Conservation (phyloP, 2,113 vertebrate genomes). For the Varanus salvator region DNA sequence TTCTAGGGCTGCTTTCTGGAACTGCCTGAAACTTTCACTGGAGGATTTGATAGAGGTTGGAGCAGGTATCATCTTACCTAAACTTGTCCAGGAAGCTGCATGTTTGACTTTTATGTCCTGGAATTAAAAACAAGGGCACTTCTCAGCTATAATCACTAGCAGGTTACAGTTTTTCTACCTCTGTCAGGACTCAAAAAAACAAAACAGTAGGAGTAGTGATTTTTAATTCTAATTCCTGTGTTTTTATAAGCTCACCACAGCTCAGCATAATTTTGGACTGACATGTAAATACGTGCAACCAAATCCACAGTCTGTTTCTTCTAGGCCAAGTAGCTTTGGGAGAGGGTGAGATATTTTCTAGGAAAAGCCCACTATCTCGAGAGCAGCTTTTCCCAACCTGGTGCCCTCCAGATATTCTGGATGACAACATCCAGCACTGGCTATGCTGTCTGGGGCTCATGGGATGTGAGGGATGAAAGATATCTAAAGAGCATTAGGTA, state of each 20-base stretch:
- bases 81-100: conserved; percentile 85
- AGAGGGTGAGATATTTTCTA: not conserved
- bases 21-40: conserved; percentile 87
- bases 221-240: not conserved
- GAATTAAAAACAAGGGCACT: conserved; percentile 17
- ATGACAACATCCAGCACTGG: too few species aligned
- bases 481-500: not conserved
- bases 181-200: not conserved
- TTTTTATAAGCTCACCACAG: not conserved
- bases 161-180: not conserved
- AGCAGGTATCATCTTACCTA: conserved; percentile 78
- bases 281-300: not conserved
- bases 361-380: not conserved
- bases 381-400: not conserved
- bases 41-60: conserved; percentile 82
- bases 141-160: not conserved
- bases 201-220: not conserved
- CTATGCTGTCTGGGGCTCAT: too few species aligned
- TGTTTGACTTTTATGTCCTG: conserved; percentile 87
- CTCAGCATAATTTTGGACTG: not conserved
- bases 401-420: too few species aligned
- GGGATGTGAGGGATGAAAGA: too few species aligned
- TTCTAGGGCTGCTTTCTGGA: conserved; percentile 86
- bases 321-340: not conserved
- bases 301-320: not conserved